Percentiles rank a stretch among this genome's conserved stretches.
phyloP scores from a whole-genome alignment of 2,113 vertebrate genomes.

The Scomber colias region DNA sequence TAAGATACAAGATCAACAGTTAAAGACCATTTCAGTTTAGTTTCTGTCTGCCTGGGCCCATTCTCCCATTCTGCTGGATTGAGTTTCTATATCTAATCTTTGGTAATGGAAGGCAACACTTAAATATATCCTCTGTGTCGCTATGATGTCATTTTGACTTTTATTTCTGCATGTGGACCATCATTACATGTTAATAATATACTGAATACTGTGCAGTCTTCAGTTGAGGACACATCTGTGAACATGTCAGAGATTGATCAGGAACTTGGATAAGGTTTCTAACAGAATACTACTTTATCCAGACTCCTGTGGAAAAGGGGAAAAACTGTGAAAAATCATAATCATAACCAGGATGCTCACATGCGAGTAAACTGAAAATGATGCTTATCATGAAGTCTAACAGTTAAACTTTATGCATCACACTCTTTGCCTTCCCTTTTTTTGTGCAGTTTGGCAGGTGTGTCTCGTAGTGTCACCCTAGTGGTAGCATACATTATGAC shows the following conservation, averaged over 20 bases:
- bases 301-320: not conserved
- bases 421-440: not conserved
- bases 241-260: not conserved
- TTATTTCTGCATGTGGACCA: not conserved
- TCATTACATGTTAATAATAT: too few species aligned
- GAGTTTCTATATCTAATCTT: not conserved
- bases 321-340: too few species aligned
- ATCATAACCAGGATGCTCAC: too few species aligned
- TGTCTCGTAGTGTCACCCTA: conserved; percentile 95
- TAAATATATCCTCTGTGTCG: not conserved
- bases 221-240: not conserved
- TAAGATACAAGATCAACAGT: too few species aligned
- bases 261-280: not conserved
- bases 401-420: not conserved
- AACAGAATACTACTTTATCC: not conserved
- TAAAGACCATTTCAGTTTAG: not conserved
- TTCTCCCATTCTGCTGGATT: not conserved
- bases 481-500: conserved; percentile 98
- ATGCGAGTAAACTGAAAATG: too few species aligned
- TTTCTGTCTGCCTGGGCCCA: too few species aligned
- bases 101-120: not conserved
- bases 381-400: not conserved
- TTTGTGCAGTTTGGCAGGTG: conserved; percentile 90
- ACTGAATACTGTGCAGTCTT: not conserved
- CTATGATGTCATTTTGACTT: not conserved